Base-by-base conservation (phyloP, 1,140 invertebrate genomes). In the Pseudobourletiella spinata region DNA sequence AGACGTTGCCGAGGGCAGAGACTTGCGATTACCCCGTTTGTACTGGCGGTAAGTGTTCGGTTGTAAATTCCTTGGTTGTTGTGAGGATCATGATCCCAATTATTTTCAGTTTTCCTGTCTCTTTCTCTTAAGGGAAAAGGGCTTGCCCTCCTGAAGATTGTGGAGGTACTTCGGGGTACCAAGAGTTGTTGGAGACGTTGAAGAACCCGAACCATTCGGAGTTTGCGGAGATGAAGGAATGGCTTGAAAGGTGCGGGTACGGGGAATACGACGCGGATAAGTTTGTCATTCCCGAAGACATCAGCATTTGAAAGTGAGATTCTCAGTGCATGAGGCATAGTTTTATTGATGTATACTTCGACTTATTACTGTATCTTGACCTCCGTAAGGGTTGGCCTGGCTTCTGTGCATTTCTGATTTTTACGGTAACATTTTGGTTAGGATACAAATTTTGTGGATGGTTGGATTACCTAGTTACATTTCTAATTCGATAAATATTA, bases 71-170 rank as follows among this genome's bases (percentile, higher is more conserved):
- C 44, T 11, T 11, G 11, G n/a, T n/a, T 48, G 8, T 48, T 48
- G 20, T 15, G 4, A 48, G 6, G 20, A 18, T 15, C 6, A 22
- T 48, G 20, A 6, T 15, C 18, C 20, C 8, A 11, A 48, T 6
- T 11, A 22, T 48, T 18, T 11, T 48, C 18, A 8, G 32, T 39
- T 11, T 39, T 11, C 22, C 22, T 48, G 44, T 11, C 6, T 48
- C 6, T 48, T 48, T 48, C 4, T 48, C 18, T 15, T 24, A 24
- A 54, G 51, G 51, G 8, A 32, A 35, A 11, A 4, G 30, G 3
- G 55, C 55, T 35, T 57, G 55, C 22, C 55, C 55, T 14, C 55
- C 55, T 20, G 55, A 57, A 39, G 55, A 57, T 35, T 30, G 26
- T 57, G 55, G 55, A 30, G 55, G 55, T 6, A 32, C 42, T 14